A percentile compares a stretch with the other conserved stretches of the same genome.
Evolutionary conservation across 30 jellyfish, hydroid and myxozoan genomes (phyloP).

Genomic region (Calvadosia cruxmelitensis): DNA sequence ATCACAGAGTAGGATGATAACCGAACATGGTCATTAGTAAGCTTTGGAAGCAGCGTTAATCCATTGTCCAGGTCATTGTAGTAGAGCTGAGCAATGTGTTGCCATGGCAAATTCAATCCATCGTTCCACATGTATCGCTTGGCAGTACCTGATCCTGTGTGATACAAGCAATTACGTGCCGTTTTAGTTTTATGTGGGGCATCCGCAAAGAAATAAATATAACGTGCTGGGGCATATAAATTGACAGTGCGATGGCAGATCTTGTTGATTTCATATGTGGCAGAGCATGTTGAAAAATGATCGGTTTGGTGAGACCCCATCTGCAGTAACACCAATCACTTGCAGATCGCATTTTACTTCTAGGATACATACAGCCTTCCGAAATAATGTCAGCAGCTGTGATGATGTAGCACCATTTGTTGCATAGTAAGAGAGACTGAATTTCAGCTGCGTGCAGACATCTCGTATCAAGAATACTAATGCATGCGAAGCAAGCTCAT

Average conservation of each 20-base stretch:
- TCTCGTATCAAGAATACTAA: constrained; percentile 46
- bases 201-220: constrained; percentile 29
- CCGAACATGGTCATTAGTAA: constrained; percentile 20
- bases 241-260: constrained; percentile 15
- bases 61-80: constrained; percentile 9
- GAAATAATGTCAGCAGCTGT: constrained; percentile 36
- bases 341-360: constrained; percentile 22
- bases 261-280: neutral
- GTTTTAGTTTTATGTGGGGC: constrained; percentile 34
- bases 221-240: constrained; percentile 17
- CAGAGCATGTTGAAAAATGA: constrained; percentile 22
- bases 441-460: constrained; percentile 29
- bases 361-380: constrained; percentile 35
- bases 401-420: constrained; percentile 18
- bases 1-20: constrained; percentile 17
- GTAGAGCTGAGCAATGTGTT: constrained; percentile 12
- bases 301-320: constrained; percentile 50
- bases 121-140: constrained; percentile 18
- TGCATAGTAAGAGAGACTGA: constrained; percentile 23
- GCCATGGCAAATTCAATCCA: constrained; percentile 31
- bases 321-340: constrained; percentile 51
- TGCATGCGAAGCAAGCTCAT: constrained; percentile 50
- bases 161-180: constrained; percentile 14
- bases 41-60: constrained; percentile 12
- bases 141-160: constrained; percentile 25